Conservation (phyloP, 2,888 invertebrate genomes). For the Meandrusa payeni region DNA sequence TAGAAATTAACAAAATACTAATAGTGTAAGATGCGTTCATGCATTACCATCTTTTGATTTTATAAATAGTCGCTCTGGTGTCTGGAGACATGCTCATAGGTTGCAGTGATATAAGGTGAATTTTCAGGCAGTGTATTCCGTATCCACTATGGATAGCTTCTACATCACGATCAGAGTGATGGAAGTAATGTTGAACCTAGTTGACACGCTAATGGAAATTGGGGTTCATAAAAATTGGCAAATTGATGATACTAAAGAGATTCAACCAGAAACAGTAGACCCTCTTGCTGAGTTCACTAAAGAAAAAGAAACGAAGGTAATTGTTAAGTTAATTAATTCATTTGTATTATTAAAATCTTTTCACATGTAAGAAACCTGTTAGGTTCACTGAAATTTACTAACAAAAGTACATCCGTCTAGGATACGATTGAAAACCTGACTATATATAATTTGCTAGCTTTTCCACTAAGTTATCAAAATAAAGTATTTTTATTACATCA, state of each 20-base stretch:
- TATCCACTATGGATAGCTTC: slow-evolving; percentile 91
- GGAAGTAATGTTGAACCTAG: slow-evolving; percentile 94
- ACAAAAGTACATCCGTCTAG: no score
- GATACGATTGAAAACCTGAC: no score
- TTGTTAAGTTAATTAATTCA: neutral
- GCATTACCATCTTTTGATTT: no score
- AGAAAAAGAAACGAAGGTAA: slow-evolving; percentile 68
- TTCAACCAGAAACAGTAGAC: slow-evolving; percentile 52
- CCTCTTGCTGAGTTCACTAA: slow-evolving; percentile 62
- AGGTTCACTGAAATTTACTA: no score
- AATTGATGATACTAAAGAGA: slow-evolving; percentile 58
- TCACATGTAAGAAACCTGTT: no score
- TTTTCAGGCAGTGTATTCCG: slow-evolving; percentile 90
- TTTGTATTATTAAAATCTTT: neutral
- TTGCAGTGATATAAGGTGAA: neutral
- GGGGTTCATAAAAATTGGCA: slow-evolving; percentile 86
- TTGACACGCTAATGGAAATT: slow-evolving; percentile 95
- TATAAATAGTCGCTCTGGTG: no score
- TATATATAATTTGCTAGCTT: no score
- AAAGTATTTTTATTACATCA: no score
- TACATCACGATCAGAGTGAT: slow-evolving; percentile 93
- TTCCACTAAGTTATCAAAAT: no score
- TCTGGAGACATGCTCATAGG: no score
- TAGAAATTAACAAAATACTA: no score
- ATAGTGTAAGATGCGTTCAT: no score